Evolutionary conservation across 2,888 invertebrate species (phyloP).

Genomic region (Pseudolycoriella hygida): DNA sequence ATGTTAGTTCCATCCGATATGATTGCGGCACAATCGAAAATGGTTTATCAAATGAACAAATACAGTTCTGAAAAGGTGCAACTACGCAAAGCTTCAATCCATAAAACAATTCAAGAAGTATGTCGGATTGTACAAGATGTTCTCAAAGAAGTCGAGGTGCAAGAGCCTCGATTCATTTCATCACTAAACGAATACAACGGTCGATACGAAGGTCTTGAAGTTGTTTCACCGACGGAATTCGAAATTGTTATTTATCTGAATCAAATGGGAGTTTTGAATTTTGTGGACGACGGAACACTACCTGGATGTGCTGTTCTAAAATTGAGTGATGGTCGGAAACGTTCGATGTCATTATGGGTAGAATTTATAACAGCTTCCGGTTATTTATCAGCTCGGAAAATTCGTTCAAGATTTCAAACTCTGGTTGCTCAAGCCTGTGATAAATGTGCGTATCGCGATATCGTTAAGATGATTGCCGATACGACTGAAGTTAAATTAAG

Average conservation of each 20-base stretch:
- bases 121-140: constrained; percentile 89
- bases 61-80: constrained; percentile 86
- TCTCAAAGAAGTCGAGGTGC: constrained; percentile 86
- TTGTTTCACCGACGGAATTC: constrained; percentile 84
- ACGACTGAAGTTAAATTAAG: constrained; percentile 84
- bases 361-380: constrained; percentile 96
- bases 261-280: constrained; percentile 98
- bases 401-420: constrained; percentile 84
- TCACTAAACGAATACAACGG: constrained; percentile 80
- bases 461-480: constrained; percentile 89
- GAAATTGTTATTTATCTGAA: constrained; percentile 90
- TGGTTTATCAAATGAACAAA: constrained; percentile 91
- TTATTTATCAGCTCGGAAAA: constrained; percentile 88
- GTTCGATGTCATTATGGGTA: constrained; percentile 96
- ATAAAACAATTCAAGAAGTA: constrained; percentile 79
- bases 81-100: constrained; percentile 66
- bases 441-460: constrained; percentile 82
- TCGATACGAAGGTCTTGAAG: constrained; percentile 81
- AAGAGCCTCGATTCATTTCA: constrained; percentile 87
- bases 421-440: constrained; percentile 82
- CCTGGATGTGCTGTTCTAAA: constrained; percentile 89
- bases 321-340: constrained; percentile 85
- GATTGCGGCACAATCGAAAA: constrained; percentile 88
- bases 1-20: constrained; percentile 88
- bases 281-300: constrained; percentile 87